Conservation (phyloP, 2,113 vertebrate genomes). For the Boleophthalmus pectinirostris region DNA sequence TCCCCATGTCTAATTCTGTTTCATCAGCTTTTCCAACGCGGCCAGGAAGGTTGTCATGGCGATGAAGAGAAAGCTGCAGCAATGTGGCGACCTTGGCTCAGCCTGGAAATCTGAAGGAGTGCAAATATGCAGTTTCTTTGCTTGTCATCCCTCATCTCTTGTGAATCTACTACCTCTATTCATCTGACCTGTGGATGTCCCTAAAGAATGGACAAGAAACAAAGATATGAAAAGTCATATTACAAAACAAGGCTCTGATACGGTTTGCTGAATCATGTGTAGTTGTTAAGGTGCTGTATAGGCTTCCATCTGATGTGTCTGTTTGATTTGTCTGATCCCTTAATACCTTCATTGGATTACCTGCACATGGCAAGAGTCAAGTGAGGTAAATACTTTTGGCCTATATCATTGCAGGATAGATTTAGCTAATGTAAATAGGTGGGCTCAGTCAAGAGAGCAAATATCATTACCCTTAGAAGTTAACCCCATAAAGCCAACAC, state of each 20-base stretch:
- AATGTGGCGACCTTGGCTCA: constrained; percentile 41
- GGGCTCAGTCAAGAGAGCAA: background rate
- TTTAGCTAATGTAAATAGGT: background rate
- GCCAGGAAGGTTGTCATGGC: constrained; percentile 51
- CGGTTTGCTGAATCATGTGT: background rate
- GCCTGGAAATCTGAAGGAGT: constrained; percentile 44
- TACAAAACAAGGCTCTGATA: background rate
- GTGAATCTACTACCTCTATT: constrained; percentile 17
- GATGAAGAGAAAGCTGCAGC: constrained; percentile 13
- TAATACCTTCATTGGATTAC: constrained; percentile 69
- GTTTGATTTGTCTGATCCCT: constrained; percentile 63
- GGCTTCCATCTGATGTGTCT: constrained; percentile 23
- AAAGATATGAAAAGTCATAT: background rate
- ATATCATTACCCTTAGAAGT: background rate
- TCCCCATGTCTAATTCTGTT: constrained; percentile 5
- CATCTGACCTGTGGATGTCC: constrained; percentile 35
- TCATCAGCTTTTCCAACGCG: constrained; percentile 1
- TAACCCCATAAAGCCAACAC: background rate
- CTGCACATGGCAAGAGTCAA: constrained; percentile 52
- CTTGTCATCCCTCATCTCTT: constrained; percentile 25
- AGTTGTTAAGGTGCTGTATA: background rate
- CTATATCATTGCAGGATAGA: background rate
- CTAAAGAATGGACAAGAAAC: constrained; percentile 20
- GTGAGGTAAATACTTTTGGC: background rate
- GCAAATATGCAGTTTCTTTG: constrained; percentile 30